Evolutionary conservation across 2,797 vertebrate species (phyloP).

Genomic region (Brotula barbata): DNA sequence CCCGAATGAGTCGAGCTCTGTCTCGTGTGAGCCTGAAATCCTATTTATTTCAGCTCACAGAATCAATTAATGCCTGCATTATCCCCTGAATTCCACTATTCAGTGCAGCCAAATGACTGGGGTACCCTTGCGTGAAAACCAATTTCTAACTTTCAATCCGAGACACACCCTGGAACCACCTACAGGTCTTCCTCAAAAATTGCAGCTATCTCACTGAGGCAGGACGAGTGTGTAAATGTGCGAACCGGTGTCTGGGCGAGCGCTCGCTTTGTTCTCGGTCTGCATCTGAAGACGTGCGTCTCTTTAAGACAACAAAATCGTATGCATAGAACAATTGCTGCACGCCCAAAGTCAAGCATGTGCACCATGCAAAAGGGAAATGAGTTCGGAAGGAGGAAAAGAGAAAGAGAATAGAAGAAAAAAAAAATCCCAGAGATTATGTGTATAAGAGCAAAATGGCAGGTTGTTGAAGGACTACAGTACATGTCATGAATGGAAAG

Average conservation of each 20-base stretch:
- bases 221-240: too few relatives aligned
- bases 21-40: conserved; percentile 65
- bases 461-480: conserved; percentile 56
- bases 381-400: conserved; percentile 6
- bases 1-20: conserved; percentile 59
- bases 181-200: conserved; percentile 58
- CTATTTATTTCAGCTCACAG: conserved; percentile 79
- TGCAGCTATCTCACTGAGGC: conserved; percentile 27
- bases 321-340: conserved; percentile 43
- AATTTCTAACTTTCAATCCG: conserved; percentile 76
- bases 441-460: conserved; percentile 32
- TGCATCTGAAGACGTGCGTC: conserved; percentile 27
- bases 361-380: conserved; percentile 23
- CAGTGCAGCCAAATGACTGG: conserved; percentile 74
- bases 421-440: not conserved
- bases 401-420: conserved; percentile 2
- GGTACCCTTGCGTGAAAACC: conserved; percentile 78
- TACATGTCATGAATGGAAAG: conserved; percentile 49
- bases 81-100: conserved; percentile 79
- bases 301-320: conserved; percentile 36
- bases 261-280: conserved; percentile 27
- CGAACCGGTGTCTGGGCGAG: not conserved
- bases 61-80: conserved; percentile 83
- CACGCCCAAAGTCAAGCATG: conserved; percentile 37
- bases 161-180: conserved; percentile 65